Percentiles rank a stretch among this genome's conserved stretches.
Evolutionary conservation across 2,113 vertebrate species (phyloP).

Genomic region (Uria lomvia): DNA sequence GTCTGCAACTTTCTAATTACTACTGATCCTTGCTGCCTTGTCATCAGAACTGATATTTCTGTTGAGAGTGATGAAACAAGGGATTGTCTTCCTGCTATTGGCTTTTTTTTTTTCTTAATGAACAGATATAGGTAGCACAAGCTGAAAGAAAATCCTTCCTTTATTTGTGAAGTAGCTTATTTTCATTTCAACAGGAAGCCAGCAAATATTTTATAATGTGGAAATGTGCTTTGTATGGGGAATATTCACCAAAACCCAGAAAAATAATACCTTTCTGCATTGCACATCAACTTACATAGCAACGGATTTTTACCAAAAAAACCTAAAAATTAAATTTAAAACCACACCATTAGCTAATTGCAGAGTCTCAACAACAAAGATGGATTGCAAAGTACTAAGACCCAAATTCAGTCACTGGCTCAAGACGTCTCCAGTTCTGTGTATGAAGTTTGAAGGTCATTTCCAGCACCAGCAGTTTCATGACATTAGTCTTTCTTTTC

Average conservation of each 20-base stretch:
- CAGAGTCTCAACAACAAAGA: neutral
- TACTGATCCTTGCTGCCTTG: neutral
- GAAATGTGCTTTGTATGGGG: neutral
- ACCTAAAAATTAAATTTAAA: too few relatives aligned
- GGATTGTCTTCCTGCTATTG: neutral
- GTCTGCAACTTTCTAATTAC: neutral
- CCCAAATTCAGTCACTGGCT: neutral
- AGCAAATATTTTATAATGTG: neutral
- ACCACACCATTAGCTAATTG: neutral
- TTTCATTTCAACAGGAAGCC: neutral
- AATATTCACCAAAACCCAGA: neutral
- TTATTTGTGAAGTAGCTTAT: neutral
- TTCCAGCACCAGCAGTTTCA: neutral
- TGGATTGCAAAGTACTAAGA: neutral
- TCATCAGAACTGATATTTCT: neutral
- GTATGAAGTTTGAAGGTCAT: neutral
- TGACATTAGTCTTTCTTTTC: neutral
- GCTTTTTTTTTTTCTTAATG: neutral
- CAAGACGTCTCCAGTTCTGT: neutral
- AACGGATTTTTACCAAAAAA: neutral
- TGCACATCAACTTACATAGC: neutral
- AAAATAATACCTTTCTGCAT: neutral
- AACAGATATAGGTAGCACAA: neutral
- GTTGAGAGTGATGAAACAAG: neutral
- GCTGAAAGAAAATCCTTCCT: neutral